These are phyloP conservation scores for Drymonia ruficornis DNA, from an alignment of 2,888 invertebrate species.

Conservation along the genomic window DNA sequence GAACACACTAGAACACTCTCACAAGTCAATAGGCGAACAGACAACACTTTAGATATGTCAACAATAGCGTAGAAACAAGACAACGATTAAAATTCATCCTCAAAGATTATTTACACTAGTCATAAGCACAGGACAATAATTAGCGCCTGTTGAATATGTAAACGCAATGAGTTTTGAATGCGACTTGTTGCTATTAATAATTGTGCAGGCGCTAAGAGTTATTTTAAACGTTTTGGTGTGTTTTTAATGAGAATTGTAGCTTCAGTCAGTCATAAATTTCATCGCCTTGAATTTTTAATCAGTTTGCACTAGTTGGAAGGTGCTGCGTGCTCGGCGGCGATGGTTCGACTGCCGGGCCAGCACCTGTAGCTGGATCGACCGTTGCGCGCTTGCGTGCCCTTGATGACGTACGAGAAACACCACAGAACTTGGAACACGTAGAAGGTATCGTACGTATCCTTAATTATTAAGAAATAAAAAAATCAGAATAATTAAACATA, in stretches of 20 bases:
- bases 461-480: background rate
- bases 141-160: slow-evolving; percentile 74
- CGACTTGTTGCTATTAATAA: slow-evolving; percentile 45
- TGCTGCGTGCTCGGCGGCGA: slow-evolving; percentile 53
- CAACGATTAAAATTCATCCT: slow-evolving; percentile 58
- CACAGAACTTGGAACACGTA: slow-evolving; percentile 47
- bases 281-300: slow-evolving; percentile 39
- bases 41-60: slow-evolving; percentile 55
- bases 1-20: slow-evolving; percentile 26
- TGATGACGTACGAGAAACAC: slow-evolving; percentile 73
- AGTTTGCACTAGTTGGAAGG: slow-evolving; percentile 25
- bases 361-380: slow-evolving; percentile 84
- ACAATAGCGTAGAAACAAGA: slow-evolving; percentile 59
- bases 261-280: slow-evolving; percentile 59
- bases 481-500: background rate
- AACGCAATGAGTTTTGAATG: slow-evolving; percentile 49
- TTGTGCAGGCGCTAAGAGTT: slow-evolving; percentile 42
- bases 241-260: slow-evolving; percentile 40
- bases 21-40: slow-evolving; percentile 46
- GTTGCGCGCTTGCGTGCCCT: slow-evolving; percentile 79
- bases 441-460: slow-evolving; percentile 15
- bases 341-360: slow-evolving; percentile 73
- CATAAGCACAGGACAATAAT: slow-evolving; percentile 33
- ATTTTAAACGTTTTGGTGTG: slow-evolving; percentile 20
- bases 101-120: slow-evolving; percentile 52